Base-by-base conservation (phyloP, 2,888 invertebrate genomes). In the Microctonus brassicae region DNA sequence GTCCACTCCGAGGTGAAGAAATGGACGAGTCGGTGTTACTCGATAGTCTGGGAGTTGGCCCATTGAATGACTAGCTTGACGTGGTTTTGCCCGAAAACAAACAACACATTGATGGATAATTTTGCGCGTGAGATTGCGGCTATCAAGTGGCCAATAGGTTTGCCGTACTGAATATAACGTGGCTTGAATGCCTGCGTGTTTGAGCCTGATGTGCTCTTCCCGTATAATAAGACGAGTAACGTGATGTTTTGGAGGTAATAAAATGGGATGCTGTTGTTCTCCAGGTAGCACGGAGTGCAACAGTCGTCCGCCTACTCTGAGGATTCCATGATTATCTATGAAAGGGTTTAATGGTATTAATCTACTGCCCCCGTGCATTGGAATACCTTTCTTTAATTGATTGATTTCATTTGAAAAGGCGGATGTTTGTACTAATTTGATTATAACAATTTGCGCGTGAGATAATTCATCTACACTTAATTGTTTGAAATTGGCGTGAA, bases 1-100 rank as follows among this genome's bases (percentile, higher is more conserved):
- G n/a, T n/a, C 75, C 0, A 76, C 53, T 1, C 72, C 73, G 4
- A 65, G 65, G n/a, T 76, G 64, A 9, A 55, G 53, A 26, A 76
- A 75, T 0, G 72, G 75, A 58, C 55, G 22, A 0, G 65, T 58
- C 42, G 55, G 62, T 3, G 47, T 67, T 7, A 72, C 36, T 2
- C 68, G 67, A 26, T 17, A 36, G 0, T 33, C 22, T 1, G 77
- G 77, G 0, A 77, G 29, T 47, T 72, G 24, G 2, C 73, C 74
- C 72, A 73, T 72, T 10, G 60, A 24, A 26, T 74, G 66, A 2
- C 68, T 22, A 0, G 36, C 20, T 1, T 62, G 0, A 4, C 66
- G 34, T 7, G 75, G 69, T 2, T 73, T 63, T 1, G 47, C 22
- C 9, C 47, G 22, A 10, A 26, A 9, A 47, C 70, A 70, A 4